Evolutionary conservation across 2,113 vertebrate species (phyloP).

Genomic region (Bubo blakistoni): DNA sequence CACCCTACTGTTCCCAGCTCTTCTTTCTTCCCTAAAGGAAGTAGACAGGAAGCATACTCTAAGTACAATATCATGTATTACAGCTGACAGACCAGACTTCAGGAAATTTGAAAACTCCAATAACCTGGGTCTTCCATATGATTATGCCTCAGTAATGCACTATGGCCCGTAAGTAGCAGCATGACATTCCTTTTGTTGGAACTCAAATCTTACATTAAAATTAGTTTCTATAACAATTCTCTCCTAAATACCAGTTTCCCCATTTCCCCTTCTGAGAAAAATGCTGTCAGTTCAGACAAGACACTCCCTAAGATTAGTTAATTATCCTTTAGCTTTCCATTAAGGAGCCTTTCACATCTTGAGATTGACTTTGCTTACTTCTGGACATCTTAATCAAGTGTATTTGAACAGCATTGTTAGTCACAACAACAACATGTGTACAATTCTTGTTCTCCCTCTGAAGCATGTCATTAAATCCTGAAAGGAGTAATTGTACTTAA

Average conservation of each 20-base stretch:
- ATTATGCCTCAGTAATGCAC: conserved; percentile 72
- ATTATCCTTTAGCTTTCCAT: not conserved
- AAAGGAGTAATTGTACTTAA: not conserved
- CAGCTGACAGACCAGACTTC: conserved; percentile 63
- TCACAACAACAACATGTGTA: not conserved
- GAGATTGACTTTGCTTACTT: not conserved
- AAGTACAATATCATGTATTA: not conserved
- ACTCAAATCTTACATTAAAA: not conserved
- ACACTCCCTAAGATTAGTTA: not conserved
- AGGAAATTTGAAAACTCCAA: conserved; percentile 52
- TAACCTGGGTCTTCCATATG: conserved; percentile 56
- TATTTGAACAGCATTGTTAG: not conserved
- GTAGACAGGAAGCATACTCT: not conserved
- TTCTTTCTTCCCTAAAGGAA: not conserved
- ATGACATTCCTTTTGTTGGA: not conserved
- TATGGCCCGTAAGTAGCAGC: conserved; percentile 65
- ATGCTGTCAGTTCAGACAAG: not conserved
- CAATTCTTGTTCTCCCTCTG: not conserved
- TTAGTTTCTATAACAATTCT: not conserved
- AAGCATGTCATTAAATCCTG: not conserved
- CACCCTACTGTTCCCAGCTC: not conserved
- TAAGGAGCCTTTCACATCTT: not conserved
- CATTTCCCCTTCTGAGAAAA: not conserved
- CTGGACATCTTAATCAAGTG: not conserved
- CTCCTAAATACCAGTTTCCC: not conserved